These are phyloP conservation scores for Luffia ferchaultella DNA, from an alignment of 2,888 invertebrate species.

Conservation along the genomic window DNA sequence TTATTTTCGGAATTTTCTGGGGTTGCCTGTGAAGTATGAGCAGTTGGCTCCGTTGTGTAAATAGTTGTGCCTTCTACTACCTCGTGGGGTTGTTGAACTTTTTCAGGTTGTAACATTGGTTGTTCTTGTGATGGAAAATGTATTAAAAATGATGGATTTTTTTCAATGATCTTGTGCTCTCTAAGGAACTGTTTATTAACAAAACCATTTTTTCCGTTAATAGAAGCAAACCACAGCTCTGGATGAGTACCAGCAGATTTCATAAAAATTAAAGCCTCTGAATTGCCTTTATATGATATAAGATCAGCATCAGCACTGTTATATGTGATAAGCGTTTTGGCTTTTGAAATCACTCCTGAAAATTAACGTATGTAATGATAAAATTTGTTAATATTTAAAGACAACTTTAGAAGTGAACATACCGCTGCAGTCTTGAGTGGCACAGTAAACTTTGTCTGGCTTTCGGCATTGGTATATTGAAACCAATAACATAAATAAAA, in stretches of 20 bases:
- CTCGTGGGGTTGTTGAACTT: slow-evolving; percentile 47
- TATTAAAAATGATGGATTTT: slow-evolving; percentile 36
- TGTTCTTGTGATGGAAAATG: slow-evolving; percentile 21
- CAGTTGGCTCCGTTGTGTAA: slow-evolving; percentile 35
- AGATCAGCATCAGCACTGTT: slow-evolving; percentile 57
- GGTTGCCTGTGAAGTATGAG: slow-evolving; percentile 8
- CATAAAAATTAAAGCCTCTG: slow-evolving; percentile 70
- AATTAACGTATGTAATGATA: slow-evolving; percentile 17
- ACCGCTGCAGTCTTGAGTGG: slow-evolving; percentile 76
- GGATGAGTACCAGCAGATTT: slow-evolving; percentile 71
- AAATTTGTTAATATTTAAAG: neutral
- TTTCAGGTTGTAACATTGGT: slow-evolving; percentile 35
- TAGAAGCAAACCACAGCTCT: slow-evolving; percentile 74
- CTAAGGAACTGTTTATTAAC: slow-evolving; percentile 64
- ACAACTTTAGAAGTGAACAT: slow-evolving; percentile 22
- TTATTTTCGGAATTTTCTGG: neutral
- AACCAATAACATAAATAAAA: slow-evolving; percentile 44
- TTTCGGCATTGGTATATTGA: slow-evolving; percentile 47
- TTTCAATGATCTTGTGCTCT: slow-evolving; percentile 64
- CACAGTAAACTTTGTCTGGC: slow-evolving; percentile 76
- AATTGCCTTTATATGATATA: slow-evolving; percentile 68
- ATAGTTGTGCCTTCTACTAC: slow-evolving; percentile 76
- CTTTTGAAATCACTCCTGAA: slow-evolving; percentile 71
- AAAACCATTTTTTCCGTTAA: slow-evolving; percentile 74
- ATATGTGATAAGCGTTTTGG: slow-evolving; percentile 67